A percentile compares a stretch with the other conserved stretches of the same genome.
phyloP scores from a whole-genome alignment of 2,888 invertebrate genomes.

The Syritta pipiens region DNA sequence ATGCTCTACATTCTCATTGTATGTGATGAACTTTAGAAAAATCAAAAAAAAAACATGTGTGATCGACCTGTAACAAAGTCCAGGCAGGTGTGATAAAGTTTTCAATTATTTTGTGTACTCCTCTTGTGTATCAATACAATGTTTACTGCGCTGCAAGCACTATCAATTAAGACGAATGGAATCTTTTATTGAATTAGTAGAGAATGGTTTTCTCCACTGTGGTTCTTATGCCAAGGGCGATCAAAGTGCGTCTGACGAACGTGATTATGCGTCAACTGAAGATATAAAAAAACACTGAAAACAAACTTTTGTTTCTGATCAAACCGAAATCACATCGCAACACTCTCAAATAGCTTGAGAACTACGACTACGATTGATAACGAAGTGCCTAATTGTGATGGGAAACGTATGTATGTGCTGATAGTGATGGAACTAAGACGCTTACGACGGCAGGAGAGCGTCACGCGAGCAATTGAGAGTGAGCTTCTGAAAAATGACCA shows the following conservation, averaged over 20 bases:
- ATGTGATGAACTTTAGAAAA: too few species aligned
- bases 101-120: too few species aligned
- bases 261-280: background rate
- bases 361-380: constrained; percentile 40
- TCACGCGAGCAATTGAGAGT: constrained; percentile 6
- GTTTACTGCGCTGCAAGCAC: too few species aligned
- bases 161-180: too few species aligned
- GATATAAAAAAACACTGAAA: background rate
- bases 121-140: too few species aligned
- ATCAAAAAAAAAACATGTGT: too few species aligned
- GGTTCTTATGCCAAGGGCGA: background rate
- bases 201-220: too few species aligned
- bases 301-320: background rate
- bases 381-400: constrained; percentile 27
- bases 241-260: too few species aligned
- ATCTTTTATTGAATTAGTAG: background rate
- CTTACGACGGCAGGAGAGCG: constrained; percentile 6
- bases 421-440: constrained; percentile 13
- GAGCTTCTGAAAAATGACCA: constrained; percentile 7
- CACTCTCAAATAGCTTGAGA: constrained; percentile 3
- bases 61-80: too few species aligned
- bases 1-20: too few species aligned
- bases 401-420: constrained; percentile 17
- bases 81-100: too few species aligned
- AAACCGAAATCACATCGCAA: constrained; percentile 28